These are phyloP conservation scores for Tachuris rubrigastra DNA, from an alignment of 2,113 vertebrate species.

Conservation along the genomic window DNA sequence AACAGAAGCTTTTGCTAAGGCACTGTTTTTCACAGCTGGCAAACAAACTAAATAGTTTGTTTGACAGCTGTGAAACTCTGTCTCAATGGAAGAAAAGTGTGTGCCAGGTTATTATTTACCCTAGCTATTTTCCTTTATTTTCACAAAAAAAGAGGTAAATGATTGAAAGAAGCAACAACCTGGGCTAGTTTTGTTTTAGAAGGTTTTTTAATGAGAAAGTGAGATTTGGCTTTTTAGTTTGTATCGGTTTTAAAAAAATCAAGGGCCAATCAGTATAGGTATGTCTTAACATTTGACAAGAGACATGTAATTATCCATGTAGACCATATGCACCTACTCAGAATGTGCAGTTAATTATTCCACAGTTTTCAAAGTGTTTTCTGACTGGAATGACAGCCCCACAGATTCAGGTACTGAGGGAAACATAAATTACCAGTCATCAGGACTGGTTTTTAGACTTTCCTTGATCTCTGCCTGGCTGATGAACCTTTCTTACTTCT, in stretches of 20 bases:
- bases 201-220: neutral
- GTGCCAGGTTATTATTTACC: neutral
- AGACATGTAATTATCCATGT: neutral
- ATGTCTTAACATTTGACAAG: neutral
- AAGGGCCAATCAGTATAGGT: fast-evolving
- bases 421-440: neutral
- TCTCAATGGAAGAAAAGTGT: neutral
- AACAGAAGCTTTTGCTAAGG: neutral
- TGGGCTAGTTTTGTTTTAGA: neutral
- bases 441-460: neutral
- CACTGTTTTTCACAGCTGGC: neutral
- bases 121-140: neutral
- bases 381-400: neutral
- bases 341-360: neutral
- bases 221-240: neutral
- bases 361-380: neutral
- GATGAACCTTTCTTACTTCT: neutral
- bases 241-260: neutral
- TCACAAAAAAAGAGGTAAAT: neutral
- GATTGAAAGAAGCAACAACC: neutral
- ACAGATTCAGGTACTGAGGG: neutral
- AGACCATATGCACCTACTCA: neutral
- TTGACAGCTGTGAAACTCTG: neutral
- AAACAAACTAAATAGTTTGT: neutral
- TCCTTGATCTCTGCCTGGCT: neutral